A percentile compares a stretch with the other conserved stretches of the same genome.
Evolutionary conservation across 37 sponge, comb jelly and placozoan species (phyloP).

Genomic region (Beroe ovata): DNA sequence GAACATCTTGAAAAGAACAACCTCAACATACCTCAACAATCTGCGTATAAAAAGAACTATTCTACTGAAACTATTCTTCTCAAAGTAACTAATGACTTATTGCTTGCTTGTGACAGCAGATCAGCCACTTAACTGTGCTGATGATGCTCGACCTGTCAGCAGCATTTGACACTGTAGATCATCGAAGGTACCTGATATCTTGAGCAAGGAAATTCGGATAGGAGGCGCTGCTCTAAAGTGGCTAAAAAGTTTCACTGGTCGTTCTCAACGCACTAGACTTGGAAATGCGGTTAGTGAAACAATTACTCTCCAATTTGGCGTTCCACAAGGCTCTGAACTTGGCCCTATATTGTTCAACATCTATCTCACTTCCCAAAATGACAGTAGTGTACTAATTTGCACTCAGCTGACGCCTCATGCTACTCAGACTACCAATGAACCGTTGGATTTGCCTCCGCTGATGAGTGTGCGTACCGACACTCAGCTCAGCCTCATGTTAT

Average conservation of each 20-base stretch:
- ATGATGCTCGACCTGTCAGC: constrained; percentile 5
- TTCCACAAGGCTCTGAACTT: neutral
- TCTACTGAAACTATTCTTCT: neutral
- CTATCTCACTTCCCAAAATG: neutral
- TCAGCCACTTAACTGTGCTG: neutral
- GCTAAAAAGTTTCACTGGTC: neutral
- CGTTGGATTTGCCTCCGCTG: too few relatives aligned
- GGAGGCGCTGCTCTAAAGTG: neutral
- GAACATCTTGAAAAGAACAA: neutral
- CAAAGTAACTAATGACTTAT: neutral
- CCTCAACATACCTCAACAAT: neutral
- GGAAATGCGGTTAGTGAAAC: neutral
- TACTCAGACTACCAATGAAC: too few relatives aligned
- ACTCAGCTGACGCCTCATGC: too few relatives aligned
- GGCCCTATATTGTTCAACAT: neutral
- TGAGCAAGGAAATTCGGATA: neutral
- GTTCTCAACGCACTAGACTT: neutral
- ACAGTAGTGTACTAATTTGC: neutral
- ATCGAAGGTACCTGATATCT: neutral
- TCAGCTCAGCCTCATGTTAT: too few relatives aligned
- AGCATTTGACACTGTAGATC: constrained; percentile 44
- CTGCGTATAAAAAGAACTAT: neutral
- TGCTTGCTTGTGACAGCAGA: neutral
- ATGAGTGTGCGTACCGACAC: too few relatives aligned
- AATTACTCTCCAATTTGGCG: neutral